phyloP scores from a whole-genome alignment of 64 coral and sea anemone species.

The Montipora efflorescens region DNA sequence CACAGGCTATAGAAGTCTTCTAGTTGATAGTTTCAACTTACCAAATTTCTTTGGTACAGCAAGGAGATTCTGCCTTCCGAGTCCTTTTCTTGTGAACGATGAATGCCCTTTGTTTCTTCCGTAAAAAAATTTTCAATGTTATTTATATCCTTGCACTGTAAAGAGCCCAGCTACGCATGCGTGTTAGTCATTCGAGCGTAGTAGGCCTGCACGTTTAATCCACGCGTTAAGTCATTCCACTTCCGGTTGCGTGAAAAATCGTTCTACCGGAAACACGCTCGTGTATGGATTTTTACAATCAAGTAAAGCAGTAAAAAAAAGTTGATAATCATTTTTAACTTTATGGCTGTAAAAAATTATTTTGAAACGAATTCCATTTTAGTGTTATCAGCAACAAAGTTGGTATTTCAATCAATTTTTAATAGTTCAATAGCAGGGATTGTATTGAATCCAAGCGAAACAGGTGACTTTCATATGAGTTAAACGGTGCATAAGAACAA shows the following conservation, averaged over 20 bases:
- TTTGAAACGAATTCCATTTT: constrained; percentile 58
- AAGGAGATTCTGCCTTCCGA: constrained; percentile 16
- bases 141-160: constrained; percentile 73
- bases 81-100: constrained; percentile 42
- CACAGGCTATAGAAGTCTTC: constrained; percentile 2
- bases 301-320: not conserved
- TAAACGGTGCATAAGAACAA: constrained; percentile 45
- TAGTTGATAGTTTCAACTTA: constrained; percentile 18
- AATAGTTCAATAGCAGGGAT: constrained; percentile 34
- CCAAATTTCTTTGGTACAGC: constrained; percentile 6
- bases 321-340: not conserved
- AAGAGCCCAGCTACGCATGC: constrained; percentile 47
- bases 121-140: constrained; percentile 63
- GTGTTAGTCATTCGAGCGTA: constrained; percentile 45
- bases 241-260: constrained; percentile 74
- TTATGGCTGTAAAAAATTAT: not conserved
- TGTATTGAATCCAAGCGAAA: constrained; percentile 63
- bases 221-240: constrained; percentile 35
- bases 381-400: constrained; percentile 49
- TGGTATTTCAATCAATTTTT: constrained; percentile 67
- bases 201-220: constrained; percentile 35
- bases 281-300: not conserved
- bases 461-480: constrained; percentile 50
- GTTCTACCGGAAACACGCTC: constrained; percentile 8
- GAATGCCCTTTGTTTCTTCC: constrained; percentile 72